These are phyloP conservation scores for Hypomecis atomaria DNA, from an alignment of 2,888 invertebrate species.

Conservation along the genomic window DNA sequence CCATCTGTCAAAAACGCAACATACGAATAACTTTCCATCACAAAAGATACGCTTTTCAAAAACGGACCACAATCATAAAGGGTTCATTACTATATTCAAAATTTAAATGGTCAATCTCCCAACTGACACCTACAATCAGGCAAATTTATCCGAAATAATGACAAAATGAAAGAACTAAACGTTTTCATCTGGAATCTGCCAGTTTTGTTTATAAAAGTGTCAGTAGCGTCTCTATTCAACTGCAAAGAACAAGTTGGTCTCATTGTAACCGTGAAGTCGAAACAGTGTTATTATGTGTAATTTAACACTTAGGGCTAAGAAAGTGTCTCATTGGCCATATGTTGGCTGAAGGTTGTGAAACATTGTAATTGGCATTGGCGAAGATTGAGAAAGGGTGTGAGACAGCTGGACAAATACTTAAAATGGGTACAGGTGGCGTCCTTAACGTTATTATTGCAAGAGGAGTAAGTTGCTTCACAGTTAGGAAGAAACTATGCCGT, in stretches of 20 bases:
- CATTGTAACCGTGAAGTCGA: constrained; percentile 68
- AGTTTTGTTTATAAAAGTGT: not conserved
- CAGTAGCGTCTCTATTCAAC: not conserved
- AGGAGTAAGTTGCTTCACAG: not conserved
- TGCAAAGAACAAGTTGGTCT: not conserved
- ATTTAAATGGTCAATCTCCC: constrained; percentile 77
- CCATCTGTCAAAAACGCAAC: constrained; percentile 38
- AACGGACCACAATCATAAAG: constrained; percentile 57
- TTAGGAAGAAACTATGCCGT: not conserved
- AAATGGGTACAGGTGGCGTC: constrained; percentile 14
- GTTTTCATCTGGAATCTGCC: too few relatives aligned
- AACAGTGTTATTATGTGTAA: constrained; percentile 72
- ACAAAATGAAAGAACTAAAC: not conserved
- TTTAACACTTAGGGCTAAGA: constrained; percentile 69
- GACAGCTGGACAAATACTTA: constrained; percentile 44
- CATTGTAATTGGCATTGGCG: constrained; percentile 43
- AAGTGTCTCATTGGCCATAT: constrained; percentile 76
- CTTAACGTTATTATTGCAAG: not conserved
- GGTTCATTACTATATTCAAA: constrained; percentile 53
- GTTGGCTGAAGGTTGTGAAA: constrained; percentile 58
- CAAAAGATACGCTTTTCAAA: constrained; percentile 63
- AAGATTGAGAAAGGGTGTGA: constrained; percentile 45
- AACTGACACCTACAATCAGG: constrained; percentile 71
- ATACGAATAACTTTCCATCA: constrained; percentile 50
- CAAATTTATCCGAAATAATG: constrained; percentile 4